Percentiles rank a stretch among this genome's conserved stretches.
Conservation (phyloP, 2,113 vertebrate genomes). For the rat (Rattus norvegicus) region DNA sequence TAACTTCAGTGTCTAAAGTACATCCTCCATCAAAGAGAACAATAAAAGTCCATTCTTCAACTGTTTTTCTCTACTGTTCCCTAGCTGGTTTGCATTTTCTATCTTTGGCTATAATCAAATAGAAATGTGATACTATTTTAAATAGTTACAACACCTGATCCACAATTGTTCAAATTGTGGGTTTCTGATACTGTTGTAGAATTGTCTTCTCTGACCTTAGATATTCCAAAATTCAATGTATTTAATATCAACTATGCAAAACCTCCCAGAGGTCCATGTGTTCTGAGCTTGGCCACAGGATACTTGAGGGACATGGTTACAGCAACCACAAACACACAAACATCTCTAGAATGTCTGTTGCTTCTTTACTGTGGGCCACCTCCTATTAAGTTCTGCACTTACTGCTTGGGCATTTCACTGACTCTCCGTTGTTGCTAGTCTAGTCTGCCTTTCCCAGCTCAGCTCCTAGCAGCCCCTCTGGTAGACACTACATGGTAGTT, state of each 20-base stretch:
- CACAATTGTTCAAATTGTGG: neutral
- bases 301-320: neutral
- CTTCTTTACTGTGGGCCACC: neutral
- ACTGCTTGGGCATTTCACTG: neutral
- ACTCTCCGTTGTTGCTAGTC: neutral
- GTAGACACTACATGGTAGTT: rapidly evolving
- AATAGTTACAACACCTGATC: neutral
- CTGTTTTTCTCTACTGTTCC: neutral
- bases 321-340: neutral
- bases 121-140: neutral
- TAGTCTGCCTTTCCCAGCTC: neutral
- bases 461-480: neutral
- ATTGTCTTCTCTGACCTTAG: neutral
- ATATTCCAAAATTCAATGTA: neutral
- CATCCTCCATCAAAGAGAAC: neutral
- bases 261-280: neutral
- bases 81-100: neutral
- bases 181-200: neutral
- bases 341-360: neutral
- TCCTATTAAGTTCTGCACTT: neutral
- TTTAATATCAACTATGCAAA: neutral
- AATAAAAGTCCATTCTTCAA: neutral
- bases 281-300: neutral
- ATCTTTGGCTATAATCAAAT: neutral
- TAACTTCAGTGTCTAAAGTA: neutral